Conservation (phyloP, 2,113 vertebrate species). For the Ardeotis arabs region DNA sequence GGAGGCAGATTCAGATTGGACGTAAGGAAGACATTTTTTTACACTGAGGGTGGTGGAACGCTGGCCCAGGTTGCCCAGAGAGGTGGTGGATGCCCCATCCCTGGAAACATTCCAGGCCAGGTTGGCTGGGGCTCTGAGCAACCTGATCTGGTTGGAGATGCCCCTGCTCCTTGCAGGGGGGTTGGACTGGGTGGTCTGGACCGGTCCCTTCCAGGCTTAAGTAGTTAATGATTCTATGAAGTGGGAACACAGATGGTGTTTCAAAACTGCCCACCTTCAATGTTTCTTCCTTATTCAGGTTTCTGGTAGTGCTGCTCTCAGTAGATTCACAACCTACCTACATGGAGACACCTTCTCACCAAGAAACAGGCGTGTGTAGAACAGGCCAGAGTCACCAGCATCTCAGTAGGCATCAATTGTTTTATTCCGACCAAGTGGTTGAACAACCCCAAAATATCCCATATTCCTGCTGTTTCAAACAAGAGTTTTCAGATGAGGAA, state of each 20-base stretch:
- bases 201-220: too few species aligned
- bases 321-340: background rate
- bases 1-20: too few species aligned
- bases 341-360: background rate
- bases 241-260: background rate
- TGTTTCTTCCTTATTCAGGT: background rate
- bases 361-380: rapidly evolving
- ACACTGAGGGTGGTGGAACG: too few species aligned
- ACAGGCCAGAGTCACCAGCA: background rate
- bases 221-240: too few species aligned
- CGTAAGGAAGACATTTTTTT: too few species aligned
- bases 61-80: too few species aligned
- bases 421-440: background rate
- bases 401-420: background rate
- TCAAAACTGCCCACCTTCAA: background rate
- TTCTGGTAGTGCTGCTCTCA: background rate
- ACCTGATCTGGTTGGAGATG: too few species aligned
- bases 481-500: background rate
- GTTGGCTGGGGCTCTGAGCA: too few species aligned
- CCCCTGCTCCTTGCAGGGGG: too few species aligned
- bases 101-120: too few species aligned
- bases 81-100: too few species aligned
- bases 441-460: background rate
- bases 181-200: too few species aligned
- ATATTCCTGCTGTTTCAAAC: background rate